Percentiles rank a stretch among this genome's conserved stretches.
These are phyloP conservation scores for Neoitamus cyanurus DNA, from an alignment of 2,888 invertebrate genomes.

Conservation along the genomic window DNA sequence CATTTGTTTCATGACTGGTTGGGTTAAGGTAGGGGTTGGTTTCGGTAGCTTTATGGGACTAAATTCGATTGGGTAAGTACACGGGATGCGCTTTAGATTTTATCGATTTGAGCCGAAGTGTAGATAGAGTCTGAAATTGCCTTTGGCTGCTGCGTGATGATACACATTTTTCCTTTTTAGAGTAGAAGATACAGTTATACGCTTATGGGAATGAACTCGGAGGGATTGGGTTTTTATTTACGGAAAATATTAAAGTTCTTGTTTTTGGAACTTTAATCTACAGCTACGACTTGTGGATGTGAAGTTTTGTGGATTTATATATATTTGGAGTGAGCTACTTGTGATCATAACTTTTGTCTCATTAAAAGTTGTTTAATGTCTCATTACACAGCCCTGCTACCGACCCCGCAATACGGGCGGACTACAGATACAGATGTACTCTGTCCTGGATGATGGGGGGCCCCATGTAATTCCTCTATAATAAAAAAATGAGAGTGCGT, in stretches of 20 bases:
- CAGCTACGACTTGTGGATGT: too few species aligned
- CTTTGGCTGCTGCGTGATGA: background rate
- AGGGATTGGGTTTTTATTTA: background rate
- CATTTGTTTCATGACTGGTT: background rate
- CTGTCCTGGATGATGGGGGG: too few species aligned
- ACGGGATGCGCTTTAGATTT: background rate
- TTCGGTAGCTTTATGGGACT: background rate
- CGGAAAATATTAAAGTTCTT: background rate
- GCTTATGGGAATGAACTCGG: background rate
- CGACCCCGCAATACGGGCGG: too few species aligned
- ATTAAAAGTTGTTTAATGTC: too few species aligned
- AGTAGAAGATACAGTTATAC: background rate
- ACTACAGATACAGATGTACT: too few species aligned
- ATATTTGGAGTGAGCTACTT: too few species aligned
- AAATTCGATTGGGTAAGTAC: background rate
- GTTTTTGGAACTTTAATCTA: too few species aligned
- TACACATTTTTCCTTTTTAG: background rate
- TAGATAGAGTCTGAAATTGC: background rate
- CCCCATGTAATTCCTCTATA: too few species aligned
- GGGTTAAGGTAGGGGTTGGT: background rate
- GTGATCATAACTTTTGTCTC: too few species aligned
- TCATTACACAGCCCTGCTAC: too few species aligned
- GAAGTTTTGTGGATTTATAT: too few species aligned
- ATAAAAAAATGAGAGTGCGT: too few species aligned
- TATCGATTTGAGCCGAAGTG: background rate